Percentiles rank a stretch among this genome's conserved stretches.
These are phyloP conservation scores for Romanogobio albipinnatus DNA, from an alignment of 2,113 vertebrate genomes.

Conservation along the genomic window DNA sequence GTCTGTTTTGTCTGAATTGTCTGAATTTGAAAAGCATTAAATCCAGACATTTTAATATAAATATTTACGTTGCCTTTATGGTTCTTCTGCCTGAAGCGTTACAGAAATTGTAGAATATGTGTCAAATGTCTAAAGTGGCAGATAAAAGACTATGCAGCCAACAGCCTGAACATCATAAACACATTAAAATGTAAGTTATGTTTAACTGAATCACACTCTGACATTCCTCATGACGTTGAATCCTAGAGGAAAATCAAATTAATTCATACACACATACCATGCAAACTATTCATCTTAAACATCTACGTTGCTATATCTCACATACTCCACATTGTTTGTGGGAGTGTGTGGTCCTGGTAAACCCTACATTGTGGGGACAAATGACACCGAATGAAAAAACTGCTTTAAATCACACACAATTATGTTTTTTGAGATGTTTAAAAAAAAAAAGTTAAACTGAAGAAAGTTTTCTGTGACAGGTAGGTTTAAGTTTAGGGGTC, in stretches of 20 bases:
- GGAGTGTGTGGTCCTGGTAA: too few relatives aligned
- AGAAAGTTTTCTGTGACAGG: too few relatives aligned
- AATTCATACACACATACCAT: neutral
- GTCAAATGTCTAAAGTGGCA: slow-evolving; percentile 23
- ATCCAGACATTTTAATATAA: slow-evolving; percentile 32
- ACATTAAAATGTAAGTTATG: slow-evolving; percentile 17
- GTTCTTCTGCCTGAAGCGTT: slow-evolving; percentile 9
- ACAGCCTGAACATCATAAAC: slow-evolving; percentile 18
- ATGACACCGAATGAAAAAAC: too few relatives aligned
- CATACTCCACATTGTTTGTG: neutral
- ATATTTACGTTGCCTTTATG: slow-evolving; percentile 24
- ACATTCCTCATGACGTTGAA: neutral
- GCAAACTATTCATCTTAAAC: slow-evolving; percentile 1
- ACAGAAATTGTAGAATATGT: slow-evolving; percentile 2
- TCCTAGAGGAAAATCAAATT: neutral
- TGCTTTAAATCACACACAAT: too few relatives aligned
- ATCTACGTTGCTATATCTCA: neutral
- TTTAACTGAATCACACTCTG: neutral
- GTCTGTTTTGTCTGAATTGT: slow-evolving; percentile 8
- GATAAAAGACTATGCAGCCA: slow-evolving; percentile 17
- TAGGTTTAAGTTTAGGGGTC: too few relatives aligned
- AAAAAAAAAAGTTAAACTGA: too few relatives aligned
- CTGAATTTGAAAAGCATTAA: slow-evolving; percentile 23
- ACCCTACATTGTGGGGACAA: too few relatives aligned
- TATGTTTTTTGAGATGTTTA: too few relatives aligned